A percentile compares a stretch with the other conserved stretches of the same genome.
Conservation (phyloP, 1,140 invertebrate genomes). For the Psilanteris sp. region DNA sequence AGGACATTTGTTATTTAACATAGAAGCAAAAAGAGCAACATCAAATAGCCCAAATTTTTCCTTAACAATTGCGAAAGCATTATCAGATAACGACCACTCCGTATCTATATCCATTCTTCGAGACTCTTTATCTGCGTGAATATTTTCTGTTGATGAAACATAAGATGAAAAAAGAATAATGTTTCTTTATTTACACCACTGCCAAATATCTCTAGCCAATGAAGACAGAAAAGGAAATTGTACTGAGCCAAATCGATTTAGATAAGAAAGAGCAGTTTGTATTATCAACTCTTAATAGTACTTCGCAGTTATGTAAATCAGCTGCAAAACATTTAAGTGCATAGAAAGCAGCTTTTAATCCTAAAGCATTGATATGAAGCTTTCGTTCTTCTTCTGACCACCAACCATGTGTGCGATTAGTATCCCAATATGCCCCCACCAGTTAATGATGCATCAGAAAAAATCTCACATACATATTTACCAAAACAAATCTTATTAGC, state of each 20-base stretch:
- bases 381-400: neutral
- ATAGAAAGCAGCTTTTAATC: slow-evolving; percentile 22
- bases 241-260: slow-evolving; percentile 12
- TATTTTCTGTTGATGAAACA: slow-evolving; percentile 61
- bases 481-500: too few relatives aligned
- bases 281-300: neutral
- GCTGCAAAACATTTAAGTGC: too few relatives aligned
- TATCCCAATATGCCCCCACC: slow-evolving; percentile 11
- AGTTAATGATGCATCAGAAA: slow-evolving; percentile 16
- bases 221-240: neutral
- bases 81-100: neutral
- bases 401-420: slow-evolving; percentile 3
- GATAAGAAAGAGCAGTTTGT: slow-evolving; percentile 24
- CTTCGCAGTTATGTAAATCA: too few relatives aligned
- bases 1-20: neutral
- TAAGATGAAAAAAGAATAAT: neutral
- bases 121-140: slow-evolving; percentile 8
- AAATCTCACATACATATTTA: slow-evolving; percentile 6
- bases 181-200: slow-evolving; percentile 8
- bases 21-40: slow-evolving; percentile 54
- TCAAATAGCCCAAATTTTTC: neutral
- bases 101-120: neutral
- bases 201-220: neutral
- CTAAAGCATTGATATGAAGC: slow-evolving; percentile 18
- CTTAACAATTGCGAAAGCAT: neutral